Evolutionary conservation across 2,113 vertebrate species (phyloP).

Genomic region (Speoplatyrhinus poulsoni): DNA sequence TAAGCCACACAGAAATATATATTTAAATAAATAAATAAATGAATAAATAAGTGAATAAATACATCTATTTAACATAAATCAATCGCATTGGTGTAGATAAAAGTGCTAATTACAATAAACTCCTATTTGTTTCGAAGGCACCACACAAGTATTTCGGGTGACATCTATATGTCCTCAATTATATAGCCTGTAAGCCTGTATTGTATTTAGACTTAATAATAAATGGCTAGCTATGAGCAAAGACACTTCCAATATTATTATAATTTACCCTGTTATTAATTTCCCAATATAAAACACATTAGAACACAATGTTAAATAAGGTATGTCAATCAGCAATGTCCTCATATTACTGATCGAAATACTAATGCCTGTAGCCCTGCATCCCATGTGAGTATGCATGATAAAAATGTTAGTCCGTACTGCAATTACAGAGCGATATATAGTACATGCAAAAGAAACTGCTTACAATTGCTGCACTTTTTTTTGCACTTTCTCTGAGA

Average conservation of each 20-base stretch:
- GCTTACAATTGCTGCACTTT: conserved; percentile 64
- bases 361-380: conserved; percentile 8
- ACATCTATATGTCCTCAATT: conserved; percentile 1
- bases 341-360: neutral
- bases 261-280: neutral
- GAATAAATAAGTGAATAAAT: neutral
- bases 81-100: conserved; percentile 27
- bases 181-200: neutral
- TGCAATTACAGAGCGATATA: conserved; percentile 33
- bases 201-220: conserved; percentile 14
- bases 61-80: conserved; percentile 33
- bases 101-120: conserved; percentile 31
- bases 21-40: too few relatives aligned
- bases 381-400: conserved; percentile 36
- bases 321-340: neutral
- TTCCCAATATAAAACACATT: conserved; percentile 14
- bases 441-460: conserved; percentile 50
- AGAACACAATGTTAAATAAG: neutral
- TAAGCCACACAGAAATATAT: conserved; percentile 14
- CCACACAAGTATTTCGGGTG: conserved; percentile 23
- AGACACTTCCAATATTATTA: conserved; percentile 16
- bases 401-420: conserved; percentile 25
- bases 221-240: neutral
- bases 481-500: conserved; percentile 53
- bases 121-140: conserved; percentile 56